Percentiles rank a stretch among this genome's conserved stretches.
Evolutionary conservation across 2,888 invertebrate genomes (phyloP).

Genomic region (Torymus aiolomorphi): DNA sequence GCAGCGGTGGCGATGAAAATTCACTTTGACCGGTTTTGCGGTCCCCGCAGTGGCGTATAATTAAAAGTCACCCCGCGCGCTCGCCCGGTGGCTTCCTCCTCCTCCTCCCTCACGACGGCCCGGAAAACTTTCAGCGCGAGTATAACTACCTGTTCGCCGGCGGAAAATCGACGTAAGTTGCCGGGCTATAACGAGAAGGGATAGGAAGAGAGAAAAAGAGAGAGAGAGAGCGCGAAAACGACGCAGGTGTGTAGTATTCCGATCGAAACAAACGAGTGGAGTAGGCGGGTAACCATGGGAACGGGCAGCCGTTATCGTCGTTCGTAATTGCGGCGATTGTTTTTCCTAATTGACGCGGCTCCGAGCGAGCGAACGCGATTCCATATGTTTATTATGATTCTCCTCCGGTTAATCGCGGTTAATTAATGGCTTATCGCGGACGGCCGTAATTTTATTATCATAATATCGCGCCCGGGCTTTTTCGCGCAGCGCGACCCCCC

Average conservation of each 20-base stretch:
- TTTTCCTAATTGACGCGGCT: slow-evolving; percentile 33
- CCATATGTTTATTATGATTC: slow-evolving; percentile 23
- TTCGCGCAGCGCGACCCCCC: not conserved
- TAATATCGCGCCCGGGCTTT: not conserved
- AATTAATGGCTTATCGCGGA: slow-evolving; percentile 26
- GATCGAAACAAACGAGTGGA: slow-evolving; percentile 41
- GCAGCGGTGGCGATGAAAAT: slow-evolving; percentile 68
- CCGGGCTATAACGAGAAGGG: too few relatives aligned
- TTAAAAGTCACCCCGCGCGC: slow-evolving; percentile 39
- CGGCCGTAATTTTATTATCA: slow-evolving; percentile 28
- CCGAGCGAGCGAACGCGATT: not conserved
- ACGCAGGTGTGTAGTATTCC: not conserved
- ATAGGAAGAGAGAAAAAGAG: too few relatives aligned
- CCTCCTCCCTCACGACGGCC: not conserved
- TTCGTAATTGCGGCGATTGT: slow-evolving; percentile 12
- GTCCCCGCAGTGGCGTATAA: slow-evolving; percentile 24
- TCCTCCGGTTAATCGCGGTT: slow-evolving; percentile 30
- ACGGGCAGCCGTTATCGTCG: slow-evolving; percentile 18
- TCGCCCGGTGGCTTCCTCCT: not conserved
- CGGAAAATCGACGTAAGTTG: too few relatives aligned
- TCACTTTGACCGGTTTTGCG: slow-evolving; percentile 65
- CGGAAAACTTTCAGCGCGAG: too few relatives aligned
- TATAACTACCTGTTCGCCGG: too few relatives aligned
- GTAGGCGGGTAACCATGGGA: slow-evolving; percentile 16
- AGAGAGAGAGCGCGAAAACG: too few relatives aligned